Conservation (phyloP, 2,888 invertebrate genomes). For the Timandra comae region DNA sequence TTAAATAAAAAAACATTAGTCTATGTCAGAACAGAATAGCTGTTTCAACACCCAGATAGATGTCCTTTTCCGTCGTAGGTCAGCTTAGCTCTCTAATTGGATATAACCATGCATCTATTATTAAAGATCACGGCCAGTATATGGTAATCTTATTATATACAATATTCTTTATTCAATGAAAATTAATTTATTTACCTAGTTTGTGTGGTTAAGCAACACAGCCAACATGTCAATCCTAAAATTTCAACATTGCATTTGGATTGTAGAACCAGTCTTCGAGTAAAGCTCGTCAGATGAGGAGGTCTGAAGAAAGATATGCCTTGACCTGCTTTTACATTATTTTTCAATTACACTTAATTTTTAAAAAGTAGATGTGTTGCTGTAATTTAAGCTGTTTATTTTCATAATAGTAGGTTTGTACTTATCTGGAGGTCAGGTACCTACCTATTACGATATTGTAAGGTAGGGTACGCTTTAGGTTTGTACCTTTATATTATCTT, state of each 20-base stretch:
- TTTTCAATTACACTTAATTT: slow-evolving; percentile 24
- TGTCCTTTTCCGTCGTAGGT: slow-evolving; percentile 14
- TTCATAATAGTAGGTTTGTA: no score
- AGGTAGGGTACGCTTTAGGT: no score
- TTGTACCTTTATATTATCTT: no score
- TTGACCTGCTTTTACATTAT: slow-evolving; percentile 49
- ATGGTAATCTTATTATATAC: slow-evolving; percentile 11
- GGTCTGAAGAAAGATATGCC: slow-evolving; percentile 50
- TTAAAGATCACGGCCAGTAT: slow-evolving; percentile 25
- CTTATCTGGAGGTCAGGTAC: no score
- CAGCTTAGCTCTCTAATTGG: slow-evolving; percentile 26
- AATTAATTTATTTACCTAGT: slow-evolving; percentile 21
- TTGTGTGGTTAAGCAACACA: slow-evolving; percentile 41
- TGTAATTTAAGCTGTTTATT: no score
- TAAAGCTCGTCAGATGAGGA: slow-evolving; percentile 20
- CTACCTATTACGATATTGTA: no score
- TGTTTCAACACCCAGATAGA: slow-evolving; percentile 7
- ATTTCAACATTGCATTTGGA: no score
- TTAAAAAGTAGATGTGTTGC: no score
- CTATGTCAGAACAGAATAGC: slow-evolving; percentile 5
- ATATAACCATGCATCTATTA: slow-evolving; percentile 25
- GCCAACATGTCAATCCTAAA: slow-evolving; percentile 33
- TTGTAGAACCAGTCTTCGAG: slow-evolving; percentile 47
- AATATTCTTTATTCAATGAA: slow-evolving; percentile 6
- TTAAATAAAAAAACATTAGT: no score